Evolutionary conservation across 2,888 invertebrate genomes (phyloP), one percentile per base, ranked within the genome.

Genomic region (Coelopa pilipes): DNA sequence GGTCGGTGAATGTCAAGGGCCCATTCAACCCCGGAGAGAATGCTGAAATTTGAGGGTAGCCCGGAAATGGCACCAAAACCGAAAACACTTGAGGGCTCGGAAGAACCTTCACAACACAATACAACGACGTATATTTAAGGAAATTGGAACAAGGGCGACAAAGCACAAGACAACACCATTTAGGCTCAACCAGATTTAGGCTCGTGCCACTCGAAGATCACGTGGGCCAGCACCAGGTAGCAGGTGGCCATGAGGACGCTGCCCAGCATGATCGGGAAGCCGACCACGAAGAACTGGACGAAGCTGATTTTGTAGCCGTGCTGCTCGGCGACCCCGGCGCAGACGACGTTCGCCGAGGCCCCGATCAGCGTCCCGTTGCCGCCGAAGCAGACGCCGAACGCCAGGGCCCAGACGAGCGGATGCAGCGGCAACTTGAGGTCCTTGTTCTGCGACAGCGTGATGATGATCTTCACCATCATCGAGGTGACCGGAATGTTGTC

Each of bases 401-500:
- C 92, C 11, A 97, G 86, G 0, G 97, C 93, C 93, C 96, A 95
- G 21, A 96, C 90, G 10, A 97, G 88, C 0, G 97, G 96, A 70
- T 92, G 89, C 78, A 96, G 84, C 0, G 96, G 95, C 53, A 97
- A 84, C n/a, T 89, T 86, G 0, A 96, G 87, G 1, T 90, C 89
- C 0, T 90, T 89, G 81, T 93, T 93, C 62, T 91, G 89, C 0
- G 93, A 90, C 45, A 95, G 83, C 66, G 91, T 89, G 0, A 92
- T 92, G 11, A 93, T 92, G 57, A 96, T 92, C 49, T 93, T 90
- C 0, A 96, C 90, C 96, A 97, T 96, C 93, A 97, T 96, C 0
- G 96, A 95, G 0, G 96, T 94, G 60, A 96, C 90, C 0, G 97
- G 96, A 66, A 97, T 94, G 86, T 96, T 97, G 86, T 97, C 96